Evolutionary conservation across 2,797 vertebrate species (phyloP).

Genomic region (Microctenopoma lineatum): DNA sequence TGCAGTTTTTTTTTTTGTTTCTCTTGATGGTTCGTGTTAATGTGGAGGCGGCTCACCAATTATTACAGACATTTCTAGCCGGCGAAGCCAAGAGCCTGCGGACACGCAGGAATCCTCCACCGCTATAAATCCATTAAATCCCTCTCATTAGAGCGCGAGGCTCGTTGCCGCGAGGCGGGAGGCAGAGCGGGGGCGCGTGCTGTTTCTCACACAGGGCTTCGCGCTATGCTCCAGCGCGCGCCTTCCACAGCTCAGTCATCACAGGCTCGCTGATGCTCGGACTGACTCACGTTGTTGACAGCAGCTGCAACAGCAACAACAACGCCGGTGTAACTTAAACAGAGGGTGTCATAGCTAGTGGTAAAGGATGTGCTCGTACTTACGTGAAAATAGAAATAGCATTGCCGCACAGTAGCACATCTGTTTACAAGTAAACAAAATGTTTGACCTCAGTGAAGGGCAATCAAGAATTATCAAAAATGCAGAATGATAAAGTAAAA

Average conservation of each 20-base stretch:
- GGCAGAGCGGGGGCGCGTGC: slow-evolving; percentile 55
- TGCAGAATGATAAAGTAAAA: not conserved
- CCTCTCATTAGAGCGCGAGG: slow-evolving; percentile 80
- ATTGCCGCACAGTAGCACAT: not conserved
- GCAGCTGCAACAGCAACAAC: slow-evolving; percentile 55
- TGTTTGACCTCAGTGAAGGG: not conserved
- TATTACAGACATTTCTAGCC: slow-evolving; percentile 64
- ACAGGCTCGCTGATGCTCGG: slow-evolving; percentile 71
- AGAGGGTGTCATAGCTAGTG: not conserved
- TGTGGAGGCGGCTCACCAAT: slow-evolving; percentile 59
- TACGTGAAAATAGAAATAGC: not conserved
- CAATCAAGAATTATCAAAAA: too few relatives aligned
- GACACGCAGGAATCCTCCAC: slow-evolving; percentile 71
- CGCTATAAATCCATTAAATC: slow-evolving; percentile 82
- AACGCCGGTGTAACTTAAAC: slow-evolving; percentile 1
- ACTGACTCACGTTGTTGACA: slow-evolving; percentile 73
- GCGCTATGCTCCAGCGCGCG: slow-evolving; percentile 43
- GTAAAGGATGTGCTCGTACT: not conserved
- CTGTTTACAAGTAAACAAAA: not conserved
- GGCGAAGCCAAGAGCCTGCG: slow-evolving; percentile 60
- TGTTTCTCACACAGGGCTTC: slow-evolving; percentile 65
- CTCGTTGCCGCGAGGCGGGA: slow-evolving; percentile 66
- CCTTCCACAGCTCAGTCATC: slow-evolving; percentile 65
- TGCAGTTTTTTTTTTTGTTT: not conserved
- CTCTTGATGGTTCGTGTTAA: slow-evolving; percentile 44